Evolutionary conservation across 2,888 invertebrate species (phyloP), one percentile per base, ranked within the genome.

Genomic region (Orthosia gracilis): DNA sequence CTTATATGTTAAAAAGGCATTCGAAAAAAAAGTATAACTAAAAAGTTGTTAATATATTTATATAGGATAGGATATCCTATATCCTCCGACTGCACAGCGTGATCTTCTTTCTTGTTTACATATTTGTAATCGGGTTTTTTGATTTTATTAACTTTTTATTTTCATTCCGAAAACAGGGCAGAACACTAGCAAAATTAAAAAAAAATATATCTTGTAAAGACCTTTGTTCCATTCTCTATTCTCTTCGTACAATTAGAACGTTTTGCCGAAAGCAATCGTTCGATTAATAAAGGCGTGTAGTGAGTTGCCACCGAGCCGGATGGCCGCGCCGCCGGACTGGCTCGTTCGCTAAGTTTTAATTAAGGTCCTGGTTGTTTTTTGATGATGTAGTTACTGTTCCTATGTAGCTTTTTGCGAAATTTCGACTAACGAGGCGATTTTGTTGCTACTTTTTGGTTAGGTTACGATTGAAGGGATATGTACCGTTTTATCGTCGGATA

Each of bases 271-370:
- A 82, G 79, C 70, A 85, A 87, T 81, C 80, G 87, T 74, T 86
- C 86, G 76, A 87, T 90, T 90, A 89, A 90, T 91, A 90, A 89
- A 83, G 87, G 79, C 79, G 84, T 78, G 47, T n/a, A 62, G 47
- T 55, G 50, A 65, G 67, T 26, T 45, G 26, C 61, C 45, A 12
- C 45, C 52, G 52, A 17, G 54, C 21, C 64, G 50, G 13, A 50
- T 13, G 13, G 55, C 18, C 47, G 62, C 18, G 18, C 50, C n/a
- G 26, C 50, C n/a, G 26, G 26, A 26, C 4, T 4, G 26, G 26
- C 4, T 26, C 4, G 55, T 59, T 82, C 70, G 63, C 66, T 55
- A 70, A 47, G 52, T 61, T 80, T 82, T 70, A 82, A 79, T 79
- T 76, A 76, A 64, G 50, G 55, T 55, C 57, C 50, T 23, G 64